phyloP scores from a whole-genome alignment of 2,113 vertebrate genomes.

The Strix aluco region DNA sequence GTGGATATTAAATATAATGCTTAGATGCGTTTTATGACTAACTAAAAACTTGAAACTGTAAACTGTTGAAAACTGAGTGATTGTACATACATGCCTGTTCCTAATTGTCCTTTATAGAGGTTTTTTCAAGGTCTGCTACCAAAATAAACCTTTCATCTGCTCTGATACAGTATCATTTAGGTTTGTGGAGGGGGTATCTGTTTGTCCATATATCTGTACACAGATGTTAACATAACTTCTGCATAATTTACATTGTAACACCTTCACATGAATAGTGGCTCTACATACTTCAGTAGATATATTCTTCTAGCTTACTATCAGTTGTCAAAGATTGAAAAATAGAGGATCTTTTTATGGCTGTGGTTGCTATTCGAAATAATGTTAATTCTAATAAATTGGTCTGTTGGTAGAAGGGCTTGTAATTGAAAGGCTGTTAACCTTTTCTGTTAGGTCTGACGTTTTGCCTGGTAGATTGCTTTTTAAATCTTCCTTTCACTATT shows the following conservation, averaged over 20 bases:
- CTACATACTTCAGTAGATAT: neutral
- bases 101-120: neutral
- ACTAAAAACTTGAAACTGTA: neutral
- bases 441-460: neutral
- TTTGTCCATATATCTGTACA: neutral
- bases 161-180: neutral
- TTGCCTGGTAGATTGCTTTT: neutral
- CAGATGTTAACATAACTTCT: neutral
- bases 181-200: neutral
- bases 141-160: neutral
- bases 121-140: neutral
- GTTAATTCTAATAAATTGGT: neutral
- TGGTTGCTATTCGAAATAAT: neutral
- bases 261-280: neutral
- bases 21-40: neutral
- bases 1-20: neutral
- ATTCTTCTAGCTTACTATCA: neutral
- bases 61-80: neutral
- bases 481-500: neutral
- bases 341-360: neutral
- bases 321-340: neutral
- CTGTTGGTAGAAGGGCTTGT: neutral
- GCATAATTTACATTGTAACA: neutral
- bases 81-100: neutral
- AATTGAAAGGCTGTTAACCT: neutral